Evolutionary conservation across 2,113 vertebrate genomes (phyloP), one percentile per base, ranked within the genome.

Genomic region (Suricata suricatta): DNA sequence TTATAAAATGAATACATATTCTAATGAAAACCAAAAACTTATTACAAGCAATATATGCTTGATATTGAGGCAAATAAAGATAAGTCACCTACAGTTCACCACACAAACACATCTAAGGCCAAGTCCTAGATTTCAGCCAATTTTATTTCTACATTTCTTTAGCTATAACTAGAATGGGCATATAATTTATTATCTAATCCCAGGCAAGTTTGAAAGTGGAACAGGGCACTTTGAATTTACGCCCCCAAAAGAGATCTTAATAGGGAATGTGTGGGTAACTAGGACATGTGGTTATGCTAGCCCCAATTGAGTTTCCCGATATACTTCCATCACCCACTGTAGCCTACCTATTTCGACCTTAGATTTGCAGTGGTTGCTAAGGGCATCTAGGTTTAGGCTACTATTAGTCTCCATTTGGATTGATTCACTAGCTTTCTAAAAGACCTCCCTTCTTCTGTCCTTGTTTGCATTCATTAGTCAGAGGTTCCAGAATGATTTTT

Each of bases 111-210:
- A 87, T 96, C 25, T 92, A 94, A 86, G 23, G 11, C 17, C 11
- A 92, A 91, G 17, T 76, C 17, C 33, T 95, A 92, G 69, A 80
- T 84, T 35, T 94, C 57, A 89, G n/a, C 15, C 16, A 81, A 76
- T 66, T 90, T 94, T 80, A 74, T 74, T 86, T 92, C 50, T 27
- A 89, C n/a, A 54, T 90, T 71, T 76, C 27, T 79, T 92, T 31
- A 83, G 76, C 6, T 94, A 4, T 80, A 64, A n/a, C 19, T 77
- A 41, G 31, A 15, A 71, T 72, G 21, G 63, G 31, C 50, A 60
- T 77, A 57, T 93, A 88, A 90, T 91, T 77, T 88, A 79, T 85
- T 17, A 71, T 33, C 35, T 8, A 89, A 90, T 71, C 52, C 25
- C 63, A 52, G 35, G 1, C 17, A 86, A 31, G 66, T 96, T 35